Percentiles rank a stretch among this genome's conserved stretches.
Evolutionary conservation across 2,113 vertebrate genomes (phyloP).

Genomic region (Pedionomus torquatus): DNA sequence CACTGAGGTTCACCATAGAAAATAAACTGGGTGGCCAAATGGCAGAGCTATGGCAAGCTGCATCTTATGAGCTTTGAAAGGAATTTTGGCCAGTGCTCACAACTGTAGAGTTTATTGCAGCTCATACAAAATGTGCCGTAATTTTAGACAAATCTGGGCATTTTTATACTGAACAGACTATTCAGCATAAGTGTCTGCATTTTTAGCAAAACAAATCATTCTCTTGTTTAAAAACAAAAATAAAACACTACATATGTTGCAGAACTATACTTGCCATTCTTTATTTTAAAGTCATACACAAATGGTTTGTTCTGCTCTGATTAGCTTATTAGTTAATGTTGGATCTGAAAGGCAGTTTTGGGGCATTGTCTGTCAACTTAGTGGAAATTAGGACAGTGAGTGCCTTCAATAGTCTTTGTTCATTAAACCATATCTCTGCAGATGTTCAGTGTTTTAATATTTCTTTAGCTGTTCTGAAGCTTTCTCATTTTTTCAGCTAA

Average conservation of each 20-base stretch:
- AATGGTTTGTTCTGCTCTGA: slow-evolving; percentile 79
- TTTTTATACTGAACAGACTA: slow-evolving; percentile 52
- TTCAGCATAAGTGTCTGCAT: slow-evolving; percentile 43
- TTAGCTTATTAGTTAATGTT: slow-evolving; percentile 80
- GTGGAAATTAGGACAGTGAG: slow-evolving; percentile 79
- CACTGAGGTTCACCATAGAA: background rate
- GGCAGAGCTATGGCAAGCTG: background rate
- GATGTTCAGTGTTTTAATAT: slow-evolving; percentile 74
- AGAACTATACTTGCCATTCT: slow-evolving; percentile 47
- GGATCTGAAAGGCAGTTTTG: slow-evolving; percentile 76
- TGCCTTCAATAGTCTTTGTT: slow-evolving; percentile 79
- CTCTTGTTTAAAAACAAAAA: slow-evolving; percentile 57
- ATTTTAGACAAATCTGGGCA: slow-evolving; percentile 28
- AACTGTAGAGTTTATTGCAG: background rate
- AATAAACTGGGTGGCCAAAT: slow-evolving; percentile 6
- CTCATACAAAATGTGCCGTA: background rate
- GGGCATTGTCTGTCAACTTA: slow-evolving; percentile 80
- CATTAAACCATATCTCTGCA: slow-evolving; percentile 80
- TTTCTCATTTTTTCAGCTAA: slow-evolving; percentile 44
- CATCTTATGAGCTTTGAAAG: background rate
- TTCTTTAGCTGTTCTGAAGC: slow-evolving; percentile 63
- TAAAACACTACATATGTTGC: slow-evolving; percentile 25
- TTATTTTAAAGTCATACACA: slow-evolving; percentile 66
- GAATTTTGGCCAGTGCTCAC: slow-evolving; percentile 15
- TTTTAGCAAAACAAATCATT: slow-evolving; percentile 61